Conservation (phyloP, 2,888 invertebrate species). For the Clostera curtula region DNA sequence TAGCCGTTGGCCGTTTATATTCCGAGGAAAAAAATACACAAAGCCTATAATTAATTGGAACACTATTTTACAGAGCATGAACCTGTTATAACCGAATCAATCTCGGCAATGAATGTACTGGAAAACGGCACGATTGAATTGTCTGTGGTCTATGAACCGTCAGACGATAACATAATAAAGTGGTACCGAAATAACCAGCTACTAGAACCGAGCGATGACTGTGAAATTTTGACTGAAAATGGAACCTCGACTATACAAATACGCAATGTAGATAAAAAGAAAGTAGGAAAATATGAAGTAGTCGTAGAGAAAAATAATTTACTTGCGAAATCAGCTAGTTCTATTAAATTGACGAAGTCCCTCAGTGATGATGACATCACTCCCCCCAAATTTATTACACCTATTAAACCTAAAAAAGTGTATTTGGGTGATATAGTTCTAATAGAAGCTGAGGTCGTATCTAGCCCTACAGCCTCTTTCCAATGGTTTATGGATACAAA, state of each 20-base stretch:
- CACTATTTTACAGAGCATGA: slow-evolving; percentile 61
- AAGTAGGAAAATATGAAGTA: slow-evolving; percentile 92
- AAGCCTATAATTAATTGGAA: slow-evolving; percentile 29
- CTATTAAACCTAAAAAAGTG: slow-evolving; percentile 81
- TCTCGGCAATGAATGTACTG: slow-evolving; percentile 83
- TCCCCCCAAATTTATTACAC: slow-evolving; percentile 84
- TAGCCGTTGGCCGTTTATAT: too few species aligned
- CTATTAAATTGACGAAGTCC: slow-evolving; percentile 82
- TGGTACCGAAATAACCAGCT: slow-evolving; percentile 91
- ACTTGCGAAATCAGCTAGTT: slow-evolving; percentile 86
- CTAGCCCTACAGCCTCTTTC: slow-evolving; percentile 87
- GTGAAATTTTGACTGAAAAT: slow-evolving; percentile 74
- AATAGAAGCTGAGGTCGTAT: slow-evolving; percentile 84
- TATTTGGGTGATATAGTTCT: slow-evolving; percentile 85
- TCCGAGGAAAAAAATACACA: too few species aligned
- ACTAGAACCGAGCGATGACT: slow-evolving; percentile 78
- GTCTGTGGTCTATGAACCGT: slow-evolving; percentile 82
- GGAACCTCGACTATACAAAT: slow-evolving; percentile 79
- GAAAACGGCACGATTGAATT: slow-evolving; percentile 81
- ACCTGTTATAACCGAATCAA: slow-evolving; percentile 82
- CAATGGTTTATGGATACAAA: slow-evolving; percentile 88
- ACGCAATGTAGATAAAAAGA: slow-evolving; percentile 80
- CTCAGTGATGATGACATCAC: slow-evolving; percentile 75
- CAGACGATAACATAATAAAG: slow-evolving; percentile 81
- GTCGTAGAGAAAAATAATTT: slow-evolving; percentile 85